Evolutionary conservation across 2,888 invertebrate genomes (phyloP), one percentile per base, ranked within the genome.

Genomic region (Campoplex capitator): DNA sequence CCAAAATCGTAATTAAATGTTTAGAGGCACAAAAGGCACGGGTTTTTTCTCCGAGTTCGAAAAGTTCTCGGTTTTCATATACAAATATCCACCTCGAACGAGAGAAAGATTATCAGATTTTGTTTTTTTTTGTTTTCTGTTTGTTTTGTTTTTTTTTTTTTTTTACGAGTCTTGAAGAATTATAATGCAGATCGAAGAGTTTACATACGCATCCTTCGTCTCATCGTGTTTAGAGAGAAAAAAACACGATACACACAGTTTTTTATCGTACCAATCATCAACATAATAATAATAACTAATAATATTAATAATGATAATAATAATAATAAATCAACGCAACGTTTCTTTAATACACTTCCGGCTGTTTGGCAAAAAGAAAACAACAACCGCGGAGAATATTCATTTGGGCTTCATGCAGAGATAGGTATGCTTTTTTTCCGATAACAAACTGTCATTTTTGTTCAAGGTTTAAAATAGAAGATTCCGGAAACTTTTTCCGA

Each of bases 11-110:
- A 87, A 87, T 87, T 87, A 87, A 87, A 84, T 87, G 81, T 87
- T 83, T 87, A 87, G 86, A 87, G 86, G 86, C 86, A 87, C 86
- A 87, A 82, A 87, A 87, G 86, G 86, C 86, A 87, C 86, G 86
- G 86, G 86, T 75, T 75, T 81, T 38, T 73, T 73, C 48, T 48
- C 78, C 86, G 81, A 84, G 80, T 84, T 84, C 81, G 81, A 84
- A 81, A 87, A 84, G 74, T 73, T 84, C 86, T 84, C 86, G 73
- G 73, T 81, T 83, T 71, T 70, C 75, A 79, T 79, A 67, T 79
- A 79, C 71, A 74, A 85, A 77, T 67, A 83, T 79, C 62, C 48
- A 51, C 65, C 67, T 32, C 32, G 58, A 71, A 71, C 79, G 58
- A 48, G 79, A 45, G n/a, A 58, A 48, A 38, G 28, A 8, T 62